Evolutionary conservation across 2,797 vertebrate genomes (phyloP).

Genomic region (Eospalax fontanierii): DNA sequence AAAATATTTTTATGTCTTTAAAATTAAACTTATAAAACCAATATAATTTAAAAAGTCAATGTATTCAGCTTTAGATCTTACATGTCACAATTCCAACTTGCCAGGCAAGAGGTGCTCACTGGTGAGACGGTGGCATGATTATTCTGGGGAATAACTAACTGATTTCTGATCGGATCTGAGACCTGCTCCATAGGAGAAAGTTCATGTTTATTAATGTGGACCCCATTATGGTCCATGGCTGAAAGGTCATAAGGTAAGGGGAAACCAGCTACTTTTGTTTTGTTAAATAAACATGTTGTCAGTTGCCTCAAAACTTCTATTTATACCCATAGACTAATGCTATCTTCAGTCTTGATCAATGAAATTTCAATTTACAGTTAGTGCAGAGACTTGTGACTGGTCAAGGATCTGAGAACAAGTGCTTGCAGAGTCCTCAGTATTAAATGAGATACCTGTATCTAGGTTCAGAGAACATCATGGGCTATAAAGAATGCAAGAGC

Average conservation of each 20-base stretch:
- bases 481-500: background rate
- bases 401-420: background rate
- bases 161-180: background rate
- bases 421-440: background rate
- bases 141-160: background rate
- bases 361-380: background rate
- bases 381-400: background rate
- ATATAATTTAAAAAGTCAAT: background rate
- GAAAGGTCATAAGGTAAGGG: too few species aligned
- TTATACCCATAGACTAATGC: background rate
- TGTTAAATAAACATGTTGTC: background rate
- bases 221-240: background rate
- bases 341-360: background rate
- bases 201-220: background rate
- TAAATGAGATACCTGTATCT: background rate
- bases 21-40: constrained; percentile 16
- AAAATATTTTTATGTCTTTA: constrained; percentile 24
- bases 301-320: background rate
- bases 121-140: background rate
- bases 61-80: background rate
- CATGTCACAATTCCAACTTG: background rate
- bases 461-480: background rate
- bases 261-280: background rate
- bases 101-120: background rate
- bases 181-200: background rate